These are phyloP conservation scores for Poeciliopsis gracilis DNA, from an alignment of 2,797 vertebrate species.

Conservation along the genomic window DNA sequence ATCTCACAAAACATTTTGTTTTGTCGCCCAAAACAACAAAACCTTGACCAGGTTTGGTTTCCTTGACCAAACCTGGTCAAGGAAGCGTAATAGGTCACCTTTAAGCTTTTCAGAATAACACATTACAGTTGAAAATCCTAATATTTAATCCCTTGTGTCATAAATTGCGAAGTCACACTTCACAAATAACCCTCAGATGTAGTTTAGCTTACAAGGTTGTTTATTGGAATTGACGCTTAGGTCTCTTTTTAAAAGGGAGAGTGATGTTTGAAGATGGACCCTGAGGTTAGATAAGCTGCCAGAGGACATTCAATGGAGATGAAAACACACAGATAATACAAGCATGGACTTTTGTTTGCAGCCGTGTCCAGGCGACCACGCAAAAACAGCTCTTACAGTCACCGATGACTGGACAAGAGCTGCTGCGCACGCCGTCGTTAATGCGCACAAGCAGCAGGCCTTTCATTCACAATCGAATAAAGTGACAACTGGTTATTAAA, in stretches of 20 bases:
- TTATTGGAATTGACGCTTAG: slow-evolving; percentile 6
- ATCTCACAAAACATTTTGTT: no score
- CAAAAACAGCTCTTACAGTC: slow-evolving; percentile 14
- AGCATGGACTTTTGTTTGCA: slow-evolving; percentile 36
- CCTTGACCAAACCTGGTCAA: no score
- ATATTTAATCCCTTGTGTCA: slow-evolving; percentile 7
- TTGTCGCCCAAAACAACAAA: no score
- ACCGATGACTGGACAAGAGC: slow-evolving; percentile 34
- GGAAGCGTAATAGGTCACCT: no score
- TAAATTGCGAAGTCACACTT: slow-evolving; percentile 13
- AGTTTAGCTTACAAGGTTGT: neutral
- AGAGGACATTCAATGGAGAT: slow-evolving; percentile 29
- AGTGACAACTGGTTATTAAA: slow-evolving; percentile 40
- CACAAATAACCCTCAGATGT: neutral
- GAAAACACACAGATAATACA: slow-evolving; percentile 26
- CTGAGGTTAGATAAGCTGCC: slow-evolving; percentile 30
- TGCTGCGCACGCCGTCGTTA: slow-evolving; percentile 21
- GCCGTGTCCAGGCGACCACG: slow-evolving; percentile 51
- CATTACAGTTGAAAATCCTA: no score
- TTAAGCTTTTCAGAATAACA: no score
- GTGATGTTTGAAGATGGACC: slow-evolving; percentile 14
- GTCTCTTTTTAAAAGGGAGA: slow-evolving; percentile 9
- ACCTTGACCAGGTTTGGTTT: no score
- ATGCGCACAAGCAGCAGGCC: slow-evolving; percentile 24
- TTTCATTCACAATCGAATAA: slow-evolving; percentile 51